These are phyloP conservation scores for Labeo calbasu DNA, from an alignment of 2,797 vertebrate genomes.

Conservation along the genomic window DNA sequence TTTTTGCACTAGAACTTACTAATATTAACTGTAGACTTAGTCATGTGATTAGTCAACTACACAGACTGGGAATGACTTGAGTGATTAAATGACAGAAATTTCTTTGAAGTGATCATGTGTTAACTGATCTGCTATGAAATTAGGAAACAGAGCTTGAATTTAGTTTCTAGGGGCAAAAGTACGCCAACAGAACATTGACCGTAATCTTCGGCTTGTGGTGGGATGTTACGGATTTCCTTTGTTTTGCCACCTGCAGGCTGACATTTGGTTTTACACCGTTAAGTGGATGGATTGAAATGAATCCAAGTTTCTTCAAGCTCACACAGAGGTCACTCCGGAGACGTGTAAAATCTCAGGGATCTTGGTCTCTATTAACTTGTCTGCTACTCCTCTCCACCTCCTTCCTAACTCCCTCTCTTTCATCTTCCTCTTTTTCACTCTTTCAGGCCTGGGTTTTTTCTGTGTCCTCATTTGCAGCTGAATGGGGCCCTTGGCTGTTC, in stretches of 20 bases:
- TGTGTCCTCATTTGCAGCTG: slow-evolving; percentile 63
- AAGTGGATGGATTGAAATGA: slow-evolving; percentile 3
- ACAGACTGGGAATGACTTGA: not conserved
- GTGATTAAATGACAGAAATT: not conserved
- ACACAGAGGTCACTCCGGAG: slow-evolving; percentile 33
- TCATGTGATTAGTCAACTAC: not conserved
- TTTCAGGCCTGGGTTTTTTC: slow-evolving; percentile 55
- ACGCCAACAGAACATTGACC: not conserved
- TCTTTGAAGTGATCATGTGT: not conserved
- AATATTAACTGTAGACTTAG: not conserved
- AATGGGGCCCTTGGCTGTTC: slow-evolving; percentile 61
- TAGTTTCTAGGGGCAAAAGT: not conserved
- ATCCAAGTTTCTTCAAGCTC: slow-evolving; percentile 18
- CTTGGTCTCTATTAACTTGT: slow-evolving; percentile 57
- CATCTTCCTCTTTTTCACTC: slow-evolving; percentile 55
- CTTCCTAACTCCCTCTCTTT: slow-evolving; percentile 58
- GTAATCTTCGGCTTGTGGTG: not conserved
- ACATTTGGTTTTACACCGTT: slow-evolving; percentile 22
- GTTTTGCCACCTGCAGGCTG: slow-evolving; percentile 30
- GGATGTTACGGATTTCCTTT: slow-evolving; percentile 15
- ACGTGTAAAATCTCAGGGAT: slow-evolving; percentile 51
- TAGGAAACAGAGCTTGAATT: not conserved
- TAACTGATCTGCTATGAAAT: not conserved
- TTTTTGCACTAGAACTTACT: not conserved
- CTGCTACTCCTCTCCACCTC: slow-evolving; percentile 53